Evolutionary conservation across 2,888 invertebrate genomes (phyloP).

Genomic region (Drosophila rellima): DNA sequence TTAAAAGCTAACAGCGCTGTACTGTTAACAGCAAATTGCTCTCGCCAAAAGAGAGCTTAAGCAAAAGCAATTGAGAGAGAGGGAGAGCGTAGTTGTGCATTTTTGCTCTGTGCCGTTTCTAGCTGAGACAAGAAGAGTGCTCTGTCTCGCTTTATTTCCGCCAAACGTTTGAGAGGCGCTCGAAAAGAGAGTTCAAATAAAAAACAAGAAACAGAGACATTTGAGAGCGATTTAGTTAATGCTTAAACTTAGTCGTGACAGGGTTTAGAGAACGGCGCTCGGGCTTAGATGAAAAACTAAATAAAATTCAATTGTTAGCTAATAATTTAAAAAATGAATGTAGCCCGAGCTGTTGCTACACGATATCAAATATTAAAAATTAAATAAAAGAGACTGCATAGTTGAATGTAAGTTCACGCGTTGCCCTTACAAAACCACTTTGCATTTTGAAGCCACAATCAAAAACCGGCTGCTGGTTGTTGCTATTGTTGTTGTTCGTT

Average conservation of each 20-base stretch:
- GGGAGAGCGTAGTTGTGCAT: conserved; percentile 4
- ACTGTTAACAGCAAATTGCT: conserved; percentile 1
- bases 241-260: conserved; percentile 34
- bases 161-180: conserved; percentile 11
- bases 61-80: conserved; percentile 1
- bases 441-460: conserved; percentile 44
- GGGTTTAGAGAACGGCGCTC: conserved; percentile 21
- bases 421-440: conserved; percentile 42
- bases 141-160: conserved; percentile 11
- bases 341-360: neutral
- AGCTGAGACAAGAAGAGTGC: neutral
- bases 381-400: neutral
- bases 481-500: conserved; percentile 24
- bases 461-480: conserved; percentile 54
- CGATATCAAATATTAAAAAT: neutral
- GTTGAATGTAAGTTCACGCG: conserved; percentile 29
- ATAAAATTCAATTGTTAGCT: conserved; percentile 6
- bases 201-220: conserved; percentile 19
- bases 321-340: conserved; percentile 7
- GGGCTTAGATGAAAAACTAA: conserved; percentile 16
- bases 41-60: conserved; percentile 4
- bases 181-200: conserved; percentile 41
- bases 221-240: conserved; percentile 50
- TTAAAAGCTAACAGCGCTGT: conserved; percentile 30
- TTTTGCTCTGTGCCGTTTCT: conserved; percentile 17